Evolutionary conservation across 2,888 invertebrate genomes (phyloP).

Genomic region (Philereme transversata): DNA sequence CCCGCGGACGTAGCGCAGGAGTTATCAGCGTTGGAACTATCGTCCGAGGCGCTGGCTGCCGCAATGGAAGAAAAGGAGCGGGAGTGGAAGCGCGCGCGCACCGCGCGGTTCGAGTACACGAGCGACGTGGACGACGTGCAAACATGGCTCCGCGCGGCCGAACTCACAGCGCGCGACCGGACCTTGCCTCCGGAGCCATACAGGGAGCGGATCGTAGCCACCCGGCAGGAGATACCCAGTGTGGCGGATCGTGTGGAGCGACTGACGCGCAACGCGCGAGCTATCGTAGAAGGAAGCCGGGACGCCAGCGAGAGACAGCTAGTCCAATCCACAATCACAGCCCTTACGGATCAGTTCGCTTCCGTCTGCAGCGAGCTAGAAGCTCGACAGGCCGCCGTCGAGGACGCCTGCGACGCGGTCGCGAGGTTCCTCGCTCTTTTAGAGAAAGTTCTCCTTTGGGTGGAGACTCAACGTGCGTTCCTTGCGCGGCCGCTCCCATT

Average conservation of each 20-base stretch:
- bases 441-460: slow-evolving; percentile 92
- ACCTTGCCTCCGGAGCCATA: slow-evolving; percentile 90
- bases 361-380: slow-evolving; percentile 92
- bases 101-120: slow-evolving; percentile 91
- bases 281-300: slow-evolving; percentile 90
- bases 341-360: slow-evolving; percentile 90
- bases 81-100: slow-evolving; percentile 93
- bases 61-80: slow-evolving; percentile 94
- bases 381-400: slow-evolving; percentile 92
- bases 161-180: slow-evolving; percentile 92
- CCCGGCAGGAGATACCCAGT: slow-evolving; percentile 89
- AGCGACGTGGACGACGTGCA: slow-evolving; percentile 92
- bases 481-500: slow-evolving; percentile 90
- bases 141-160: slow-evolving; percentile 92
- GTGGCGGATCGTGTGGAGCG: slow-evolving; percentile 91
- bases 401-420: slow-evolving; percentile 95
- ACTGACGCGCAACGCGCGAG: slow-evolving; percentile 90
- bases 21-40: slow-evolving; percentile 91
- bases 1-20: slow-evolving; percentile 92
- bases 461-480: slow-evolving; percentile 91
- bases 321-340: slow-evolving; percentile 89
- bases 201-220: slow-evolving; percentile 90
- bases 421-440: slow-evolving; percentile 93
- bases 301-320: slow-evolving; percentile 90
- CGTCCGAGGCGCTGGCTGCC: slow-evolving; percentile 90